phyloP scores from a whole-genome alignment of 1,140 invertebrate genomes.

The Melitaea cinxia region DNA sequence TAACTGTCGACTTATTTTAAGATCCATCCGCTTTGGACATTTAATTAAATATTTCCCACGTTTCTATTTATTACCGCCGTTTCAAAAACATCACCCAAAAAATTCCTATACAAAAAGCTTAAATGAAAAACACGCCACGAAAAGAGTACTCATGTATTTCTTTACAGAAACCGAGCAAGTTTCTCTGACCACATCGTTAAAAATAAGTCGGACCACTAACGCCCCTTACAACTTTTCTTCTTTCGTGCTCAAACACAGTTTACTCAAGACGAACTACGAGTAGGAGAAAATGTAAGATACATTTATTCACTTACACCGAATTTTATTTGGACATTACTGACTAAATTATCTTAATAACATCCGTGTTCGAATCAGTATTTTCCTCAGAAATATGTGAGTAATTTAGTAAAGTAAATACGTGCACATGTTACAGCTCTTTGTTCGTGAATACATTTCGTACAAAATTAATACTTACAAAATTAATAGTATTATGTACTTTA shows the following conservation, averaged over 20 bases:
- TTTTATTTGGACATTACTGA: neutral
- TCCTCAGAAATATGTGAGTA: neutral
- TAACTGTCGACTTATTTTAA: no score
- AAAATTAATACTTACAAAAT: no score
- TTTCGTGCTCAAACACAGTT: constrained; percentile 21
- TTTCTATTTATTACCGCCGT: no score
- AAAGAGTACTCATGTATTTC: constrained; percentile 2
- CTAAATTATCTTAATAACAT: neutral
- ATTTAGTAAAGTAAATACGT: neutral
- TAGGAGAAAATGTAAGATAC: neutral
- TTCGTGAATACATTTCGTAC: no score
- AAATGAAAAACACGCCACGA: neutral
- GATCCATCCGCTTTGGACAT: no score
- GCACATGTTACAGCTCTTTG: no score
- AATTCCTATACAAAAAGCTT: neutral
- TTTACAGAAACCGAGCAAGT: constrained; percentile 3
- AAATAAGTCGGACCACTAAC: constrained; percentile 15
- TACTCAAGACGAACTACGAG: constrained; percentile 11
- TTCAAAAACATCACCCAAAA: neutral
- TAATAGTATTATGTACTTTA: no score
- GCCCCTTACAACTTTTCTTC: constrained; percentile 14
- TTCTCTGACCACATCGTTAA: constrained; percentile 12
- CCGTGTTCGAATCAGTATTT: neutral
- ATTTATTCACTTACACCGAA: neutral
- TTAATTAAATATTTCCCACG: no score